Evolutionary conservation across 2,113 vertebrate species (phyloP), one percentile per base, ranked within the genome.

Genomic region (Sander lucioperca): DNA sequence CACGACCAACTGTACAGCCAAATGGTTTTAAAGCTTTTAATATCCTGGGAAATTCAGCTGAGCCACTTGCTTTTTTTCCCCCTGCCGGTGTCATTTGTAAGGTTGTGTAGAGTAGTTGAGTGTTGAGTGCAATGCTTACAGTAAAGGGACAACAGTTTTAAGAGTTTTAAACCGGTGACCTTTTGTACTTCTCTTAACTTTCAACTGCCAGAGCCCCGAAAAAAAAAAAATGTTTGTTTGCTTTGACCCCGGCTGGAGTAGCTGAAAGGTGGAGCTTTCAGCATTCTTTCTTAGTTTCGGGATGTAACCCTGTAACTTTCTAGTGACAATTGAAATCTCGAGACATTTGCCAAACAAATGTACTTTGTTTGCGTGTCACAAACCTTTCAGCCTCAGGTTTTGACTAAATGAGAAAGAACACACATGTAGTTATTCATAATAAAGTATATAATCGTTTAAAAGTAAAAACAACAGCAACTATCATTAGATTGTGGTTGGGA

Each of bases 1-100:
- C 23, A 8, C 84, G 54, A 74, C 84, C 92, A 88, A 85, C 83
- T 84, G 80, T 23, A 16, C 68, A 7, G 48, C 45, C 39, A 53
- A 63, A 68, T 27, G 68, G 27, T 23, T 83, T 71, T 23, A 51
- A 36, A 10, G 62, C 58, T 69, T 48, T 36, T 23, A 19, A 77
- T 69, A 25, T 79, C 47, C 74, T 82, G 81, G 76, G 82, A 86
- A 86, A 66, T 57, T 71, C 58, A 66, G 62, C 54, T n/a, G 57
- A 84, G 65, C 65, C 56, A 9, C n/a, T 56, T 15, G 23, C 36
- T 66, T 18, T 61, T 61, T 12, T 33, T 33, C 30, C 9, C 36
- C 39, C 39, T 9, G 9, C 39, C 39, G 10, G 39, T 39, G 39
- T 39, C 39, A 11, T 43, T 16, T 25, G 18, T 59, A 27, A 73